These are phyloP conservation scores for Cotesia typhae DNA, from an alignment of 1,140 invertebrate species.

Conservation along the genomic window DNA sequence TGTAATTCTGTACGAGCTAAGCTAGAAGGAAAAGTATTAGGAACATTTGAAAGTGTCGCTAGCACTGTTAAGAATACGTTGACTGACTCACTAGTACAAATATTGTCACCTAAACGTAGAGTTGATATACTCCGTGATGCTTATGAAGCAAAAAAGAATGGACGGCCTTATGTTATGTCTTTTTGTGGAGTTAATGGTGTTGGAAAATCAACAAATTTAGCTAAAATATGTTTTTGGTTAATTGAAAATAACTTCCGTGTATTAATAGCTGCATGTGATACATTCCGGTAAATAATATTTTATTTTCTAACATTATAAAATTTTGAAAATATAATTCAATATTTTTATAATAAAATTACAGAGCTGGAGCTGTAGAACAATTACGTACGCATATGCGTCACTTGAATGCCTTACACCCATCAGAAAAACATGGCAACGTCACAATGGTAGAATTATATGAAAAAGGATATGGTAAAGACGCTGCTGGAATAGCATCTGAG, in stretches of 20 bases:
- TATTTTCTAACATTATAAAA: background rate
- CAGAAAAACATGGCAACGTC: slow-evolving; percentile 73
- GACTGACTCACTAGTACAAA: slow-evolving; percentile 86
- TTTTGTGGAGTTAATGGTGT: slow-evolving; percentile 99
- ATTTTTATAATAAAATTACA: slow-evolving; percentile 43
- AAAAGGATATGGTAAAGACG: slow-evolving; percentile 98
- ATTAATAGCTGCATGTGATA: slow-evolving; percentile 98
- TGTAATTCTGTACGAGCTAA: slow-evolving; percentile 94
- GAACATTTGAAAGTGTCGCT: slow-evolving; percentile 92
- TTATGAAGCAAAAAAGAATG: slow-evolving; percentile 82
- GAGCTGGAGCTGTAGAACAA: slow-evolving; percentile 99
- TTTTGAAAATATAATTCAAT: background rate
- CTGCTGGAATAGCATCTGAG: slow-evolving; percentile 96
- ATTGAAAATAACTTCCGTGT: slow-evolving; percentile 97
- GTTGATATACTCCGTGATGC: slow-evolving; percentile 98
- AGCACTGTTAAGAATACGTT: slow-evolving; percentile 83
- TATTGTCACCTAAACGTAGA: slow-evolving; percentile 92
- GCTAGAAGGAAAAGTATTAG: slow-evolving; percentile 92
- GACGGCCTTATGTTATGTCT: slow-evolving; percentile 92
- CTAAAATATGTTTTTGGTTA: slow-evolving; percentile 99
- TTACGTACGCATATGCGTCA: slow-evolving; percentile 94
- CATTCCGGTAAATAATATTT: slow-evolving; percentile 72
- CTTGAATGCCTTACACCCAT: slow-evolving; percentile 92
- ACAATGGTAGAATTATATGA: slow-evolving; percentile 95
- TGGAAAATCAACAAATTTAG: slow-evolving; percentile 99